Evolutionary conservation across 2,797 vertebrate species (phyloP).

Genomic region (Centropyge bicolor): DNA sequence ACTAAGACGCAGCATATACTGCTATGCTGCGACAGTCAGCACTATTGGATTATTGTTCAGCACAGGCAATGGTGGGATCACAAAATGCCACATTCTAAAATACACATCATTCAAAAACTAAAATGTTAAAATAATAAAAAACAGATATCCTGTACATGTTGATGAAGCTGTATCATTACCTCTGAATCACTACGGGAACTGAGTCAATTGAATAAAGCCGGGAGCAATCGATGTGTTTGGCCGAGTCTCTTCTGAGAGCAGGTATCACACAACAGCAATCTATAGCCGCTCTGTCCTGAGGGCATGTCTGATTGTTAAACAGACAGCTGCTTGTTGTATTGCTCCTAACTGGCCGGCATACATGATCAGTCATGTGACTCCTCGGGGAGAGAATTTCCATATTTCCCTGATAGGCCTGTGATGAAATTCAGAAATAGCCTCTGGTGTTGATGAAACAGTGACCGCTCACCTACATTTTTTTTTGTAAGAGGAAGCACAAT

Average conservation of each 20-base stretch:
- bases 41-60: slow-evolving; percentile 48
- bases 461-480: not conserved
- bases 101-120: not conserved
- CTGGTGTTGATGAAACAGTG: not conserved
- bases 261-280: slow-evolving; percentile 57
- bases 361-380: slow-evolving; percentile 49
- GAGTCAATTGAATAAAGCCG: slow-evolving; percentile 50
- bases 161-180: slow-evolving; percentile 31
- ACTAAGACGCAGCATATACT: slow-evolving; percentile 31
- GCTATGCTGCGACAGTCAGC: slow-evolving; percentile 47
- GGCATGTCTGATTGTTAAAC: slow-evolving; percentile 36
- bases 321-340: slow-evolving; percentile 53
- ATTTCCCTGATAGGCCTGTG: slow-evolving; percentile 7
- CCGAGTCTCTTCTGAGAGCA: slow-evolving; percentile 39
- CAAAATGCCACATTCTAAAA: not conserved
- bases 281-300: slow-evolving; percentile 45
- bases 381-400: slow-evolving; percentile 15
- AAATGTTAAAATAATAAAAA: not conserved
- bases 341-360: slow-evolving; percentile 11
- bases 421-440: slow-evolving; percentile 16
- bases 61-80: not conserved
- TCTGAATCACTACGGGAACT: slow-evolving; percentile 37
- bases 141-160: not conserved
- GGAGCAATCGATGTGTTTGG: slow-evolving; percentile 61
- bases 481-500: not conserved